Percentiles rank a stretch among this genome's conserved stretches.
Conservation (phyloP, 2,113 vertebrate species). For the Panthera leo region DNA sequence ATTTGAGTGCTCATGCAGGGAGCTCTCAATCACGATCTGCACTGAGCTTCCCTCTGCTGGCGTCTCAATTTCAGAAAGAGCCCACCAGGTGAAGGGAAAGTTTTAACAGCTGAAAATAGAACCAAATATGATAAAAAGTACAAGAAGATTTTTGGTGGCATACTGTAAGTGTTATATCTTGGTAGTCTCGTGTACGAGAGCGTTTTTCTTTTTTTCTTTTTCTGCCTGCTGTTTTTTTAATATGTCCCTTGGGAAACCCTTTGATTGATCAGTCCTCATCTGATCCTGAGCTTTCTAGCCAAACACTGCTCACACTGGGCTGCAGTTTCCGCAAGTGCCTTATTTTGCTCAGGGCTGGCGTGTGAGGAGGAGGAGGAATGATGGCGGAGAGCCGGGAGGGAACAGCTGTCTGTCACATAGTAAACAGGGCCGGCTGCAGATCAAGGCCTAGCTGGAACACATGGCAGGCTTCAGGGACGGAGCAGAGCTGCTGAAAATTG, state of each 20-base stretch:
- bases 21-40: neutral
- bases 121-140: constrained; percentile 9
- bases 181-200: neutral
- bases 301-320: neutral
- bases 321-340: neutral
- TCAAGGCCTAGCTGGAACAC: constrained; percentile 20
- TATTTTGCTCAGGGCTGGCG: neutral
- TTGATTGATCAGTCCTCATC: neutral
- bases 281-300: neutral
- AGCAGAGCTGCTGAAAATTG: constrained; percentile 45
- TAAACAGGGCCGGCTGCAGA: constrained; percentile 20
- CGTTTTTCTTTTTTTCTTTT: constrained; percentile 45
- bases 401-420: constrained; percentile 66
- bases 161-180: neutral
- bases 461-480: neutral
- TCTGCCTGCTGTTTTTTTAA: neutral
- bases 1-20: neutral
- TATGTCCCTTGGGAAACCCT: neutral
- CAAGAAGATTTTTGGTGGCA: neutral
- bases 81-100: constrained; percentile 4
- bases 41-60: neutral
- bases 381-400: neutral
- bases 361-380: neutral
- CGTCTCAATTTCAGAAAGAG: constrained; percentile 46
- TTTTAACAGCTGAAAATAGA: constrained; percentile 41